These are phyloP conservation scores for Ispidina picta DNA, from an alignment of 2,797 vertebrate species.

Conservation along the genomic window DNA sequence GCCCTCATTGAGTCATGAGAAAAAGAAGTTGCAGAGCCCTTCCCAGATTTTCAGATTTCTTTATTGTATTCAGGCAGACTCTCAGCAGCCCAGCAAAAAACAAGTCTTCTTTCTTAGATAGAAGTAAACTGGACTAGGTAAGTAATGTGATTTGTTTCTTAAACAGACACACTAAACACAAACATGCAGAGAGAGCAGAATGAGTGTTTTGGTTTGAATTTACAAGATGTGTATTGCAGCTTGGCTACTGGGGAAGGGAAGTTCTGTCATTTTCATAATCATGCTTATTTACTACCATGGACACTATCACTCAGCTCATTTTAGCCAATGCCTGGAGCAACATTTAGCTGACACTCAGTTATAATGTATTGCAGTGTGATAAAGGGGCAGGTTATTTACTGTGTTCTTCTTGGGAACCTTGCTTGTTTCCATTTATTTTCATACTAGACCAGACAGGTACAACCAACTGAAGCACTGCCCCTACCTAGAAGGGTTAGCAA, in stretches of 20 bases:
- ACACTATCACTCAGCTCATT: neutral
- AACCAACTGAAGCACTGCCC: neutral
- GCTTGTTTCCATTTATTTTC: neutral
- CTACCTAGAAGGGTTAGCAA: neutral
- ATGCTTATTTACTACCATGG: neutral
- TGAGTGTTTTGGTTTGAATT: neutral
- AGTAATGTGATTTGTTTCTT: neutral
- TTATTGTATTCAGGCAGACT: neutral
- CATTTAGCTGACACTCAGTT: conserved; percentile 17
- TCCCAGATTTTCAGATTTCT: neutral
- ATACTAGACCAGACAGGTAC: neutral
- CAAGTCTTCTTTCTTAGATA: neutral
- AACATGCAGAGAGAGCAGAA: neutral
- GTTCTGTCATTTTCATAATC: neutral
- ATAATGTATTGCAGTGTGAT: neutral
- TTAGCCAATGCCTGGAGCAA: conserved; percentile 10
- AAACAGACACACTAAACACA: neutral
- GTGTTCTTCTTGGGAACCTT: neutral
- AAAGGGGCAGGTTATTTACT: neutral
- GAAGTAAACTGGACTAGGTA: neutral
- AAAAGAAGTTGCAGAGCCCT: neutral
- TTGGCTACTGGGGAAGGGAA: neutral
- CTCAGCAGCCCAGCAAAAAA: neutral
- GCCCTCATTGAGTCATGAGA: neutral
- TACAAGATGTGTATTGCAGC: neutral